These are phyloP conservation scores for Dipodomys spectabilis DNA, from an alignment of 2,113 vertebrate genomes.

Conservation along the genomic window DNA sequence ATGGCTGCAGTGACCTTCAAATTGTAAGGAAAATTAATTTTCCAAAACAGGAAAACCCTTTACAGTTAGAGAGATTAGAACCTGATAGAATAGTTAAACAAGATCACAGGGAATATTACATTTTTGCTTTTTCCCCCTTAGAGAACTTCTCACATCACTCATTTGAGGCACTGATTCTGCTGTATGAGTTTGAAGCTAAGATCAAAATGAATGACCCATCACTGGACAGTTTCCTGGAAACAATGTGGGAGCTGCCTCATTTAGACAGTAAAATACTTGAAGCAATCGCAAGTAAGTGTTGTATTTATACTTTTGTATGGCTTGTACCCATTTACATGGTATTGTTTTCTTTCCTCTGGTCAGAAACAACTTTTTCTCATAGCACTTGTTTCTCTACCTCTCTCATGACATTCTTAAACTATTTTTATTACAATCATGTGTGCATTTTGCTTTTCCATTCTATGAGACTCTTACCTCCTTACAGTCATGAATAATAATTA, in stretches of 20 bases:
- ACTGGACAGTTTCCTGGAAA: slow-evolving; percentile 89
- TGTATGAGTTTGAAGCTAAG: slow-evolving; percentile 95
- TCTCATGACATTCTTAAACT: slow-evolving; percentile 48
- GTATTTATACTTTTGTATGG: slow-evolving; percentile 53
- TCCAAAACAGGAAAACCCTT: slow-evolving; percentile 38
- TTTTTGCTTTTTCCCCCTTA: slow-evolving; percentile 75
- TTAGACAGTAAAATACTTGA: slow-evolving; percentile 91
- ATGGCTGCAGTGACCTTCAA: slow-evolving; percentile 22
- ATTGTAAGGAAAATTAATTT: slow-evolving; percentile 62
- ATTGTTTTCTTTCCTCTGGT: slow-evolving; percentile 21
- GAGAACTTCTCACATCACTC: slow-evolving; percentile 89
- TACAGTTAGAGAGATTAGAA: background rate
- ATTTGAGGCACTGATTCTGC: slow-evolving; percentile 91
- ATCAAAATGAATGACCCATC: slow-evolving; percentile 92
- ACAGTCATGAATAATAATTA: slow-evolving; percentile 38
- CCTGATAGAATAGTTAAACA: slow-evolving; percentile 31
- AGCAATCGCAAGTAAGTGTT: slow-evolving; percentile 91
- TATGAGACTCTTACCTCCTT: slow-evolving; percentile 47
- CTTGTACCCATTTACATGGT: slow-evolving; percentile 27
- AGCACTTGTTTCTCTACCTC: slow-evolving; percentile 15
- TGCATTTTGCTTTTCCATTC: slow-evolving; percentile 42
- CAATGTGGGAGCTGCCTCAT: slow-evolving; percentile 90
- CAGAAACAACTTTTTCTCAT: background rate
- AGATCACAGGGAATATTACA: slow-evolving; percentile 32
- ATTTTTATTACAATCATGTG: slow-evolving; percentile 37